Percentiles rank a stretch among this genome's conserved stretches.
phyloP scores from a whole-genome alignment of 2,888 invertebrate genomes.

The Synanthedon vespiformis region DNA sequence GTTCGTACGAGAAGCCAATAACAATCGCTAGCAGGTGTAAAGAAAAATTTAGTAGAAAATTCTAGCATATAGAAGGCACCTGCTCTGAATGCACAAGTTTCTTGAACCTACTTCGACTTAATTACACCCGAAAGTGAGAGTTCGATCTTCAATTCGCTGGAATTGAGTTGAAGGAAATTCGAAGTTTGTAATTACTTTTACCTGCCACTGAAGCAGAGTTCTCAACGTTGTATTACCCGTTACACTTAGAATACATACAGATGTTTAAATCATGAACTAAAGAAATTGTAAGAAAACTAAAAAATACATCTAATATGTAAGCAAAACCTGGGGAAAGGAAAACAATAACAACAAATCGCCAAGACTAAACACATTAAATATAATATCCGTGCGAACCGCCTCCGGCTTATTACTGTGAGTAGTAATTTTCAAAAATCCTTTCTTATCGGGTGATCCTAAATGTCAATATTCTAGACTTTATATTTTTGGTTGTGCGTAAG shows the following conservation, averaged over 20 bases:
- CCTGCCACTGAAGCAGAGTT: slow-evolving; percentile 4
- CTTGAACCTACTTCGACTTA: slow-evolving; percentile 13
- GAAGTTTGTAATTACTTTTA: slow-evolving; percentile 7
- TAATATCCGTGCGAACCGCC: too few relatives aligned
- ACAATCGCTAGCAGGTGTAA: slow-evolving; percentile 2
- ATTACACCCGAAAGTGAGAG: slow-evolving; percentile 6
- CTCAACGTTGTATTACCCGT: slow-evolving; percentile 4
- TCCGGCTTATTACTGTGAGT: too few relatives aligned
- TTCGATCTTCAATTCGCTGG: slow-evolving; percentile 9
- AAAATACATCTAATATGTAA: too few relatives aligned
- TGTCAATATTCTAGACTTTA: too few relatives aligned
- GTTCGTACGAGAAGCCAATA: slow-evolving; percentile 1
- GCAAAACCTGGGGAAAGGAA: too few relatives aligned
- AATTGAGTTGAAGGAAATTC: slow-evolving; percentile 8
- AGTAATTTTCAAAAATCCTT: too few relatives aligned
- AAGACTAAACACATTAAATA: too few relatives aligned
- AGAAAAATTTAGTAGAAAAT: slow-evolving; percentile 12
- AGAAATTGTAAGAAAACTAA: too few relatives aligned
- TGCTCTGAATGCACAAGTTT: slow-evolving; percentile 20
- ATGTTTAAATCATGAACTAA: too few relatives aligned
- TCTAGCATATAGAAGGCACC: slow-evolving; percentile 21
- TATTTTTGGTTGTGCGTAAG: too few relatives aligned
- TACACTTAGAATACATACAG: slow-evolving; percentile 1
- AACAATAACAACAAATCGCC: too few relatives aligned
- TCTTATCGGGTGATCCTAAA: too few relatives aligned